phyloP scores from a whole-genome alignment of 2,888 invertebrate species.

The Phengaris alcon region DNA sequence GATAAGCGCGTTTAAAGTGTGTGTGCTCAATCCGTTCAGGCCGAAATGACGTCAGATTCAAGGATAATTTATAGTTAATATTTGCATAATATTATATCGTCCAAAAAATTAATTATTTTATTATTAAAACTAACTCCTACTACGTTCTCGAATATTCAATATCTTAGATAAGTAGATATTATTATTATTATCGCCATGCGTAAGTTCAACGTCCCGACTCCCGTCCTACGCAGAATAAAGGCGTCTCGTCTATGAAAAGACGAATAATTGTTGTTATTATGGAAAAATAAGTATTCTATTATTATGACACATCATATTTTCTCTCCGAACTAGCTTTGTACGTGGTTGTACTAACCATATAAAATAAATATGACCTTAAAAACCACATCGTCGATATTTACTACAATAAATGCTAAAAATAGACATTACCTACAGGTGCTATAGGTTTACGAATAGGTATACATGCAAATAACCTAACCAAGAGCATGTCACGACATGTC shows the following conservation, averaged over 20 bases:
- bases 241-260: slow-evolving; percentile 11
- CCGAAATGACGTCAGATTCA: no score
- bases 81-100: no score
- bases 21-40: no score
- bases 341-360: neutral
- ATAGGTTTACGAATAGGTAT: neutral
- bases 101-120: no score
- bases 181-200: neutral
- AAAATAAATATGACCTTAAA: slow-evolving; percentile 14
- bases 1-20: no score
- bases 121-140: neutral
- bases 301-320: slow-evolving; percentile 11
- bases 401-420: neutral
- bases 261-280: slow-evolving; percentile 14
- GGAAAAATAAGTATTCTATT: neutral
- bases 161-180: no score
- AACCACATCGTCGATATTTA: slow-evolving; percentile 1
- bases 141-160: no score
- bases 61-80: no score
- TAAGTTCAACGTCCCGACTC: neutral
- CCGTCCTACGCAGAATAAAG: slow-evolving; percentile 2
- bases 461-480: no score
- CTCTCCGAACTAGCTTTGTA: neutral
- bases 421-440: neutral
- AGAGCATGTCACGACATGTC: no score